phyloP scores from a whole-genome alignment of 2,113 vertebrate species.

The Ramphastos sulfuratus region DNA sequence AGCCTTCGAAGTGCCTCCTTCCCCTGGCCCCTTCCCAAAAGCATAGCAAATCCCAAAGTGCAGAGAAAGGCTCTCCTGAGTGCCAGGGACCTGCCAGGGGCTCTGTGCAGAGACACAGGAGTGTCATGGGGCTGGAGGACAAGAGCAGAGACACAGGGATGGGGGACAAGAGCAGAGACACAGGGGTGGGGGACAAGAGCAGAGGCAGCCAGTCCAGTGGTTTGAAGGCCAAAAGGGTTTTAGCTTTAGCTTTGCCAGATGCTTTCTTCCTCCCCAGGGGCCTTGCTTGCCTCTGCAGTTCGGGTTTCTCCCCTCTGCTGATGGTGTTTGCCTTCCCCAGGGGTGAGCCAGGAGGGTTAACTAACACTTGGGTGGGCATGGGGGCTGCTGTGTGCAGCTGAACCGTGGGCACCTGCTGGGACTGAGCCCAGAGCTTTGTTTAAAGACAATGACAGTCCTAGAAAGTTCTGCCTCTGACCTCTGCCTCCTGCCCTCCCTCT shows the following conservation, averaged over 20 bases:
- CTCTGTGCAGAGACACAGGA: neutral
- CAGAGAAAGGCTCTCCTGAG: neutral
- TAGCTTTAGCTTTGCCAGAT: neutral
- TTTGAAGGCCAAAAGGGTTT: neutral
- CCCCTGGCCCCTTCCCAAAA: neutral
- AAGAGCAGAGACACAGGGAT: no score
- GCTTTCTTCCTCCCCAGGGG: neutral
- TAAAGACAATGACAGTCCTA: neutral
- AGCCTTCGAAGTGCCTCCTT: neutral
- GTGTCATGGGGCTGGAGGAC: no score
- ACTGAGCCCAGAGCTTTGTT: neutral
- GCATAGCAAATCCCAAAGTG: neutral
- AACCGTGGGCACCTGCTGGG: accelerated
- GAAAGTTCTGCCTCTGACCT: neutral
- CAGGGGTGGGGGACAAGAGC: neutral
- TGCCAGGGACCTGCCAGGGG: neutral
- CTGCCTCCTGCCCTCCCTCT: neutral
- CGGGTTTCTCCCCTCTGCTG: neutral
- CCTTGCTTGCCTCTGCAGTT: accelerated
- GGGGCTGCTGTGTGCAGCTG: neutral
- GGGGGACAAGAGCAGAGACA: no score
- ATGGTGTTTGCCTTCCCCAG: neutral
- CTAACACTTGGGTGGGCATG: neutral
- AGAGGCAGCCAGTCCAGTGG: neutral
- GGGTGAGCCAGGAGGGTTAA: neutral